phyloP scores from a whole-genome alignment of 2,113 vertebrate genomes.

The Nothocercus nigrocapillus region DNA sequence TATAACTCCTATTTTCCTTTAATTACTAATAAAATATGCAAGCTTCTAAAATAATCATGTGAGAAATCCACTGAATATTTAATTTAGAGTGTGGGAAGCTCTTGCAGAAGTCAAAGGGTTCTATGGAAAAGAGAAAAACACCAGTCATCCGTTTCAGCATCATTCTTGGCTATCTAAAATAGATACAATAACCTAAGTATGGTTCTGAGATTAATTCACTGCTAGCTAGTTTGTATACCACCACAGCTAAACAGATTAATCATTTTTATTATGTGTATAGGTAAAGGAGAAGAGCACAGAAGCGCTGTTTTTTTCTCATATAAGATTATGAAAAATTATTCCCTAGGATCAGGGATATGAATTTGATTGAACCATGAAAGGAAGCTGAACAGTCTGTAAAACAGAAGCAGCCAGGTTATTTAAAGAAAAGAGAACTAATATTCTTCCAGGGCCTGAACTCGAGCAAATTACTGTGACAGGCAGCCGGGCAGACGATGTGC shows the following conservation, averaged over 20 bases:
- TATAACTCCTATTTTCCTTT: conserved; percentile 3
- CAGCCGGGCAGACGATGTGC: neutral
- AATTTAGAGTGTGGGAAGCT: neutral
- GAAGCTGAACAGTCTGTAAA: neutral
- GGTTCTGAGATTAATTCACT: neutral
- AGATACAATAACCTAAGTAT: neutral
- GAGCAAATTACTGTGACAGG: neutral
- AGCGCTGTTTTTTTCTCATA: neutral
- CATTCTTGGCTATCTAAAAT: neutral
- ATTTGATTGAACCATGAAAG: neutral
- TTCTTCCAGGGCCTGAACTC: neutral
- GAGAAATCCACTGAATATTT: conserved; percentile 16
- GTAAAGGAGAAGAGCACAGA: neutral
- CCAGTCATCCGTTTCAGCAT: neutral
- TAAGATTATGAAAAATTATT: neutral
- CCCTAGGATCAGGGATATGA: neutral
- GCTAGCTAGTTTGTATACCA: neutral
- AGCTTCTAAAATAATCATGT: conserved; percentile 14
- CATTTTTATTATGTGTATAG: neutral
- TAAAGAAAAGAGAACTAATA: neutral
- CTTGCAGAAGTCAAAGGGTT: neutral
- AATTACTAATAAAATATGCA: conserved; percentile 22
- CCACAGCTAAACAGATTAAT: neutral
- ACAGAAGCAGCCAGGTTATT: neutral
- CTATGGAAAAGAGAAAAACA: neutral